Conservation (phyloP, 2,113 vertebrate species). For the Platichthys flesus region DNA sequence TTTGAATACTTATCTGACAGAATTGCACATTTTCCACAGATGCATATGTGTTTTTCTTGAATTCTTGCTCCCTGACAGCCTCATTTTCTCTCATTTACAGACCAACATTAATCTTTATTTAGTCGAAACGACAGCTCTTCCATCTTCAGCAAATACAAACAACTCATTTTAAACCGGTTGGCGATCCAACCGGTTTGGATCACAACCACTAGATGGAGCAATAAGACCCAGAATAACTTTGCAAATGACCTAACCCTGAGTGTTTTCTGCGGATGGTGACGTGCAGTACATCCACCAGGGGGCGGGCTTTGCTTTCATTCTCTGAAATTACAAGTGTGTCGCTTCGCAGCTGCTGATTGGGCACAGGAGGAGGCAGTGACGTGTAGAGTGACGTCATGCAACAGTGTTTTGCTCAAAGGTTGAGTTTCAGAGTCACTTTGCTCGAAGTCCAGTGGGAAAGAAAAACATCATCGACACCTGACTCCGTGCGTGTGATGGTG, state of each 20-base stretch:
- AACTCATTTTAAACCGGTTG: no score
- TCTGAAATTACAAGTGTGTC: no score
- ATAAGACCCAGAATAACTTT: constrained; percentile 46
- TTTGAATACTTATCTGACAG: neutral
- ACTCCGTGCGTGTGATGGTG: no score
- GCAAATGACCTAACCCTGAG: neutral
- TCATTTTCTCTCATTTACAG: no score
- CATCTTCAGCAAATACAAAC: neutral
- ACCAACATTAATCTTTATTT: no score
- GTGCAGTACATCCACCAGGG: constrained; percentile 26
- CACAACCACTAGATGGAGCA: constrained; percentile 75
- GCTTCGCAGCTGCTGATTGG: constrained; percentile 18
- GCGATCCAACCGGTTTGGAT: no score
- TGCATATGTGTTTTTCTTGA: no score
- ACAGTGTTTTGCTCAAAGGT: neutral
- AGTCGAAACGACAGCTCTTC: neutral
- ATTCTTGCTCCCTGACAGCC: no score
- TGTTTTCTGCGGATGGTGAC: neutral
- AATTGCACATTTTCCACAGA: neutral
- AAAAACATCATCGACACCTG: neutral
- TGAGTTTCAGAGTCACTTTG: neutral
- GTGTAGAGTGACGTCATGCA: constrained; percentile 26
- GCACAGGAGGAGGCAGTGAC: constrained; percentile 2
- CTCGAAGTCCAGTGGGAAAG: neutral
- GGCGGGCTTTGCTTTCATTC: constrained; percentile 30